phyloP scores from a whole-genome alignment of 2,113 vertebrate species.

The Aythya baeri region DNA sequence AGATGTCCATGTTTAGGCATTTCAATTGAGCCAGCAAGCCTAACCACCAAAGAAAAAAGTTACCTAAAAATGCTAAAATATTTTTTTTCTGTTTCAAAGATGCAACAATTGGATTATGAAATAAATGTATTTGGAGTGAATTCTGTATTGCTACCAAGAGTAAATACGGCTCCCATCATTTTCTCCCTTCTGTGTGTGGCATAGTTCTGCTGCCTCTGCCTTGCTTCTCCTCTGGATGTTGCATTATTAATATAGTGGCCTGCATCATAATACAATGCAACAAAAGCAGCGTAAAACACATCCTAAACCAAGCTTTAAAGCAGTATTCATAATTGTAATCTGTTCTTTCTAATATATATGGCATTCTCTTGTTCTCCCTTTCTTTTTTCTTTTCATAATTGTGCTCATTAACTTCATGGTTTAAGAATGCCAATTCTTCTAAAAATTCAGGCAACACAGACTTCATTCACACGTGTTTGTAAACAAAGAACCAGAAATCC shows the following conservation, averaged over 20 bases:
- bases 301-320: constrained; percentile 29
- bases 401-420: neutral
- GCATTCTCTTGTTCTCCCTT: neutral
- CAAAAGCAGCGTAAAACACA: neutral
- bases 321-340: neutral
- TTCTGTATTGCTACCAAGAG: neutral
- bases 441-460: constrained; percentile 5
- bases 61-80: neutral
- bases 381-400: constrained; percentile 18
- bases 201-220: neutral
- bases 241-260: neutral
- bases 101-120: constrained; percentile 6
- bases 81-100: constrained; percentile 45
- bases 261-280: neutral
- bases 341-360: neutral
- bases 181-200: neutral
- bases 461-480: constrained; percentile 11
- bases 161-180: neutral
- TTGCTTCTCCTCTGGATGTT: neutral
- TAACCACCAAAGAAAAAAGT: neutral
- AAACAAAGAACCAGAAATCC: constrained; percentile 10
- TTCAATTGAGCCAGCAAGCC: neutral
- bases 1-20: neutral
- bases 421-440: neutral
- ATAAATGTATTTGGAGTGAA: neutral